Evolutionary conservation across 2,888 invertebrate species (phyloP).

Genomic region (Drosophila merina): DNA sequence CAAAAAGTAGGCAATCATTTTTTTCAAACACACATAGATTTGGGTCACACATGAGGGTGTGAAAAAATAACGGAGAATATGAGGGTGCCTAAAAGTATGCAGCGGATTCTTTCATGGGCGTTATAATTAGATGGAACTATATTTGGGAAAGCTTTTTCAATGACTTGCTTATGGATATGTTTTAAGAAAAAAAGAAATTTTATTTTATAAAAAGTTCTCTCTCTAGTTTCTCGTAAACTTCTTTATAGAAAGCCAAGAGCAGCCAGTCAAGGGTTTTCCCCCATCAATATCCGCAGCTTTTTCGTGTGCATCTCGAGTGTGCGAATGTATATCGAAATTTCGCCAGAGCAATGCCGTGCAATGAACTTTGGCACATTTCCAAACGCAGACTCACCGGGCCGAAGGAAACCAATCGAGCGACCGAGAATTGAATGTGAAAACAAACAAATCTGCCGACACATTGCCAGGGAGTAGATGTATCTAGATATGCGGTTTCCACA

Average conservation of each 20-base stretch:
- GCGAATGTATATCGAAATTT: slow-evolving; percentile 36
- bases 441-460: slow-evolving; percentile 59
- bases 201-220: not conserved
- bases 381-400: slow-evolving; percentile 37
- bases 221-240: not conserved
- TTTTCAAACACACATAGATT: slow-evolving; percentile 5
- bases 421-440: slow-evolving; percentile 49
- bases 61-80: slow-evolving; percentile 23
- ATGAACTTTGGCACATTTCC: slow-evolving; percentile 71
- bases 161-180: not conserved
- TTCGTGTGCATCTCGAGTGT: slow-evolving; percentile 23
- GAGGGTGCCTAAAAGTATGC: slow-evolving; percentile 48
- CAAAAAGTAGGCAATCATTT: slow-evolving; percentile 16
- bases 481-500: slow-evolving; percentile 1
- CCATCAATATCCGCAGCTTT: not conserved
- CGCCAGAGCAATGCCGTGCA: slow-evolving; percentile 50
- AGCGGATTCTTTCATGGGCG: not conserved
- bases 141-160: not conserved
- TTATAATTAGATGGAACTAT: slow-evolving; percentile 14
- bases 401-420: slow-evolving; percentile 32
- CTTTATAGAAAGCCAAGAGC: slow-evolving; percentile 9
- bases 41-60: slow-evolving; percentile 10
- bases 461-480: slow-evolving; percentile 31
- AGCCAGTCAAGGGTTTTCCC: slow-evolving; percentile 7
- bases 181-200: not conserved